A percentile compares a stretch with the other conserved stretches of the same genome.
Evolutionary conservation across 2,113 vertebrate species (phyloP).

Genomic region (Cyphomyrus discorhynchus): DNA sequence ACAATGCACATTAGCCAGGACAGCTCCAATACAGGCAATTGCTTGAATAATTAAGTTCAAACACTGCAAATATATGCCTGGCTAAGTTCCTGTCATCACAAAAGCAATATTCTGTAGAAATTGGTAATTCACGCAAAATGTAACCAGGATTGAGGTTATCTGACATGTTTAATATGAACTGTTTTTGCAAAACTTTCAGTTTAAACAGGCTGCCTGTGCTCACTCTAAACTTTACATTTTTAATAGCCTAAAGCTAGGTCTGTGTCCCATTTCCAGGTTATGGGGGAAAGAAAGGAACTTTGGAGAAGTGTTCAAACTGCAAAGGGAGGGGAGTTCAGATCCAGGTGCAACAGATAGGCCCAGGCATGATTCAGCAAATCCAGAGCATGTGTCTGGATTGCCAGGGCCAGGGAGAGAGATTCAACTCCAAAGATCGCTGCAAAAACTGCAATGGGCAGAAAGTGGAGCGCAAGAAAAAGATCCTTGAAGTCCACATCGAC

Average conservation of each 20-base stretch:
- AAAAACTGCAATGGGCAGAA: constrained; percentile 82
- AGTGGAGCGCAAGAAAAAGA: constrained; percentile 87
- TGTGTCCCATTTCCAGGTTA: constrained; percentile 57
- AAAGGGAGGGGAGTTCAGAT: constrained; percentile 88
- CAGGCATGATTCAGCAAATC: constrained; percentile 94
- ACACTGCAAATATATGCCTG: neutral
- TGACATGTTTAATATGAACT: neutral
- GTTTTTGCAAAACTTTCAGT: neutral
- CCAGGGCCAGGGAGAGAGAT: constrained; percentile 85
- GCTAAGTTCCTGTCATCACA: neutral
- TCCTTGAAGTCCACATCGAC: constrained; percentile 90
- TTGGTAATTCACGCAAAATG: neutral
- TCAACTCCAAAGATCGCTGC: constrained; percentile 84
- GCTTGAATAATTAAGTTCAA: neutral
- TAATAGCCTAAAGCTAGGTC: neutral
- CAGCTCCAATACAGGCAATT: neutral
- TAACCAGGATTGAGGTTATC: neutral
- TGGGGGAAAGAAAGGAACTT: constrained; percentile 83
- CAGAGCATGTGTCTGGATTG: constrained; percentile 88
- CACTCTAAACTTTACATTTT: neutral
- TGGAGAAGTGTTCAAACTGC: constrained; percentile 84
- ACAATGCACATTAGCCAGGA: neutral
- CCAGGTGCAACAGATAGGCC: constrained; percentile 85
- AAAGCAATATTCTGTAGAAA: neutral
- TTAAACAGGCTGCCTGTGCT: neutral